A percentile compares a stretch with the other conserved stretches of the same genome.
Evolutionary conservation across 2,113 vertebrate species (phyloP).

Genomic region (Rhineura floridana): DNA sequence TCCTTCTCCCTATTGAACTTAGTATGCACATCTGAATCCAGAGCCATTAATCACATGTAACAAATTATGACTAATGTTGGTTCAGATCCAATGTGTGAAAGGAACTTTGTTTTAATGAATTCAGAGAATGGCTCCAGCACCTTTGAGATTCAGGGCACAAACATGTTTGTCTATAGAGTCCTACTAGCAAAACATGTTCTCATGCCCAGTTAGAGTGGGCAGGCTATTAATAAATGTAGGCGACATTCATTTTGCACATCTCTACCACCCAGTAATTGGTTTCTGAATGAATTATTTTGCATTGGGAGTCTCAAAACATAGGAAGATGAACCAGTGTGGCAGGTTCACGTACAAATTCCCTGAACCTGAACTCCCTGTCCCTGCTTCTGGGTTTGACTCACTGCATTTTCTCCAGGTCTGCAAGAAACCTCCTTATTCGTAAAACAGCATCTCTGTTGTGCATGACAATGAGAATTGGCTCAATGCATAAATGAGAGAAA

Average conservation of each 20-base stretch:
- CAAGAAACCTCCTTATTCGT: not conserved
- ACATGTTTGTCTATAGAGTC: not conserved
- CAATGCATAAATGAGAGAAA: too few species aligned
- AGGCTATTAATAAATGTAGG: not conserved
- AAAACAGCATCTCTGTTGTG: not conserved
- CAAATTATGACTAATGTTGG: not conserved
- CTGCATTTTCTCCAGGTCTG: not conserved
- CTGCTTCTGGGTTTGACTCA: not conserved
- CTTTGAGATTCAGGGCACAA: not conserved
- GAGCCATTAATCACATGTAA: not conserved
- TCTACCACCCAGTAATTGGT: not conserved
- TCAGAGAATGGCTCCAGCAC: not conserved
- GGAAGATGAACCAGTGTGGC: not conserved
- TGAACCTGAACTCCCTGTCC: slow-evolving; percentile 8
- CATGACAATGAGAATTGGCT: not conserved
- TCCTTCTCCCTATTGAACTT: too few species aligned
- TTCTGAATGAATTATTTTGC: slow-evolving; percentile 21
- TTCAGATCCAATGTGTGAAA: not conserved
- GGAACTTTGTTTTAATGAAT: not conserved
- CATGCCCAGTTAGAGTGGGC: not conserved
- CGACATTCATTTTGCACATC: slow-evolving; percentile 21
- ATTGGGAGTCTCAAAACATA: not conserved
- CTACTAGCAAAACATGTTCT: not conserved
- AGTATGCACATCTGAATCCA: not conserved
- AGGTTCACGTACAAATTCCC: rapidly evolving